Base-by-base conservation (phyloP, 1,140 invertebrate genomes). In the Dermatophagoides farinae region DNA sequence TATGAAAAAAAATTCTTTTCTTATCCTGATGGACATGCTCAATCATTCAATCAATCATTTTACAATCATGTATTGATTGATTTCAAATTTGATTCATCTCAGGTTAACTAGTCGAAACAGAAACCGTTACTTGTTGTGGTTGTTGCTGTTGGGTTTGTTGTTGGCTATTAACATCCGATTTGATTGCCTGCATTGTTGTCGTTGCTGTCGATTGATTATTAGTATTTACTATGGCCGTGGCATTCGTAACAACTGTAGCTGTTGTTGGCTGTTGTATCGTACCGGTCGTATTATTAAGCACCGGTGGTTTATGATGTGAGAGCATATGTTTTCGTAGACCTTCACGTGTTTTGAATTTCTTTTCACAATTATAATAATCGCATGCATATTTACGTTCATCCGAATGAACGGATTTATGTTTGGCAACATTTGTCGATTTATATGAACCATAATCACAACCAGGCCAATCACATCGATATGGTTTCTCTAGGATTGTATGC, bases 281-380 rank as follows among this genome's bases (percentile, higher is more conserved):
- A 31, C 31, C 31, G 8, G 8, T 8, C 31, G 46, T 47, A 23
- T 18, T 23, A 9, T 18, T 47, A 4, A 18, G 18, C 46, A 23
- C 18, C 46, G 46, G 22, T 20, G 53, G 53, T 40, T 55, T 55
- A 25, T 55, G 53, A 25, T 55, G 53, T 14, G 53, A 55, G 1
- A 55, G 38, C 53, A 55, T 55, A 44, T 55, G 53, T 23, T 55
- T 55, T 12, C 53, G 53, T 14, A 55, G 23, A 25, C 53, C 53
- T 55, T 55, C 53, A 20, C 53, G 53, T 12, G 53, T 55, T 40
- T 55, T 55, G 31, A 55, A 55, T 40, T 55, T 55, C 53, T 55
- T 55, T 12, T 55, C 53, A 23, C 53, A 55, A 23, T 55, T 55
- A 23, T 55, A 55, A 44, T 55, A 55, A 23, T 55, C 53, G 22